These are phyloP conservation scores for Nemotelus nigrinus DNA, from an alignment of 2,888 invertebrate genomes.

Conservation along the genomic window DNA sequence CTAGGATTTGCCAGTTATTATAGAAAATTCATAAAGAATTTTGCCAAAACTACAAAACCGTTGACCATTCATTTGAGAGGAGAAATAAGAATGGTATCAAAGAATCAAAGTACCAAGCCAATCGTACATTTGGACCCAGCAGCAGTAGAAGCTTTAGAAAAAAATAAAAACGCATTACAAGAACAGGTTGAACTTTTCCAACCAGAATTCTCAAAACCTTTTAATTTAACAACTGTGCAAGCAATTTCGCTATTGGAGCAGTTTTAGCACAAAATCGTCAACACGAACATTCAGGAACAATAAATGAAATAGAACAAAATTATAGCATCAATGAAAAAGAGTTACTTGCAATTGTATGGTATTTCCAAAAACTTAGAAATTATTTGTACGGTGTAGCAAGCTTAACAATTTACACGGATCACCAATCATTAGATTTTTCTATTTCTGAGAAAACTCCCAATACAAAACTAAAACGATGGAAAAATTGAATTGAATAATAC, in stretches of 20 bases:
- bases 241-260: neutral
- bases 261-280: neutral
- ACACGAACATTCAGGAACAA: neutral
- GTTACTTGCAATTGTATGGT: no score
- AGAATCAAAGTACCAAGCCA: conserved; percentile 49
- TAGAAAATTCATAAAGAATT: conserved; percentile 41
- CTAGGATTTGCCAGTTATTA: conserved; percentile 50
- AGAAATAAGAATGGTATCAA: conserved; percentile 49
- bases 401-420: no score
- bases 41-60: conserved; percentile 48
- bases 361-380: no score
- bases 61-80: conserved; percentile 40
- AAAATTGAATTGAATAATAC: neutral
- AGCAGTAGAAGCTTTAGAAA: conserved; percentile 46
- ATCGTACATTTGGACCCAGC: conserved; percentile 45
- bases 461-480: neutral
- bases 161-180: conserved; percentile 12
- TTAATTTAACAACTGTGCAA: neutral
- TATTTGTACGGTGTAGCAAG: no score
- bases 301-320: neutral
- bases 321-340: neutral
- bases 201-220: neutral
- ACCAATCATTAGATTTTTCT: neutral
- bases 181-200: conserved; percentile 16
- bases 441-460: neutral